phyloP scores from a whole-genome alignment of 2,888 invertebrate genomes.

The Notodonta dromedarius region DNA sequence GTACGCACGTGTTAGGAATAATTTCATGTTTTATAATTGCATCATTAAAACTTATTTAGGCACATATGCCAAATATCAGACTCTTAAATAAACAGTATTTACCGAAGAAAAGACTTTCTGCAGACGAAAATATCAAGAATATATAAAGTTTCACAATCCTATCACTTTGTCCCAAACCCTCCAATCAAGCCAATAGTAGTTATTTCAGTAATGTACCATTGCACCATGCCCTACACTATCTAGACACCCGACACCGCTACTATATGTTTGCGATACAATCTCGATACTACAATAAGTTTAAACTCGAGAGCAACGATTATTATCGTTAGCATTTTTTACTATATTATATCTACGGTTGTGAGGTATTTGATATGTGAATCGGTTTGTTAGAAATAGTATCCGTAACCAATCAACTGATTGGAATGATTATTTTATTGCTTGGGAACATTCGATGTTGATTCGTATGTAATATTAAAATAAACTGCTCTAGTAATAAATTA shows the following conservation, averaged over 20 bases:
- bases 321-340: slow-evolving; percentile 21
- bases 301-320: slow-evolving; percentile 35
- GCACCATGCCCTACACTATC: slow-evolving; percentile 42
- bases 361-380: slow-evolving; percentile 16
- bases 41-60: too few relatives aligned
- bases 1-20: not conserved
- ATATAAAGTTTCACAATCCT: not conserved
- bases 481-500: too few relatives aligned
- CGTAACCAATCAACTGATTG: slow-evolving; percentile 35
- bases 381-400: slow-evolving; percentile 27
- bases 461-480: not conserved
- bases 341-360: not conserved
- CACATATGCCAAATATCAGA: too few relatives aligned
- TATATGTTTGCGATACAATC: slow-evolving; percentile 11
- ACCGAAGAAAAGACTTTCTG: not conserved
- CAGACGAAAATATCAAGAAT: not conserved
- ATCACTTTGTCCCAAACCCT: not conserved
- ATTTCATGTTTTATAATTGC: not conserved
- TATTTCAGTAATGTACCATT: slow-evolving; percentile 57
- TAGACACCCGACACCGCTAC: slow-evolving; percentile 32
- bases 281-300: slow-evolving; percentile 13
- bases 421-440: slow-evolving; percentile 40
- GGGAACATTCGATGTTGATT: slow-evolving; percentile 17
- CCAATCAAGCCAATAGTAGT: slow-evolving; percentile 43
- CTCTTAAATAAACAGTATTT: not conserved